Percentiles rank a stretch among this genome's conserved stretches.
Evolutionary conservation across 2,888 invertebrate genomes (phyloP).

Genomic region (Pseudolycoriella hygida): DNA sequence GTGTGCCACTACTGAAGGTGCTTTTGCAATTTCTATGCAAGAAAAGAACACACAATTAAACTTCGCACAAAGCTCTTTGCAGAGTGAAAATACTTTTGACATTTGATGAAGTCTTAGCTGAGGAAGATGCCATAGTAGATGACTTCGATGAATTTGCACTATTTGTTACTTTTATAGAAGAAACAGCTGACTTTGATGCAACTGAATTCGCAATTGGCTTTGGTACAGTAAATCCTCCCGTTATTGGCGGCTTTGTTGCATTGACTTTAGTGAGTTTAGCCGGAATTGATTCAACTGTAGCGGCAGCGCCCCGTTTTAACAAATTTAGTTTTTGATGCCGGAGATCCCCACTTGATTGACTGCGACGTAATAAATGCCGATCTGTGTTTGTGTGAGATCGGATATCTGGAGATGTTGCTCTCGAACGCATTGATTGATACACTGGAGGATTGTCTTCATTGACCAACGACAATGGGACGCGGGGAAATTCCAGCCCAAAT

Average conservation of each 20-base stretch:
- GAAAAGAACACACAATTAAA: no score
- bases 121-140: no score
- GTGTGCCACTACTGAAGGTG: constrained; percentile 11
- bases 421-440: neutral
- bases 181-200: neutral
- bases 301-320: neutral
- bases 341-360: neutral
- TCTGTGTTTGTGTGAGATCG: neutral
- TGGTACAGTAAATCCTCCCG: no score
- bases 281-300: neutral
- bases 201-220: neutral
- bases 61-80: no score
- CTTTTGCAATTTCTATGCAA: no score
- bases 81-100: no score
- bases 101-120: no score
- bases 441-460: no score
- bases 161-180: no score
- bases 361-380: neutral
- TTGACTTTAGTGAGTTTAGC: neutral
- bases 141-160: no score
- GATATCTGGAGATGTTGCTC: neutral
- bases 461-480: no score
- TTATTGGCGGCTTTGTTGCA: neutral
- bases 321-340: neutral
- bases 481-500: no score